A percentile compares a stretch with the other conserved stretches of the same genome.
Conservation (phyloP, 2,888 invertebrate genomes). For the Epistrophe eligans region DNA sequence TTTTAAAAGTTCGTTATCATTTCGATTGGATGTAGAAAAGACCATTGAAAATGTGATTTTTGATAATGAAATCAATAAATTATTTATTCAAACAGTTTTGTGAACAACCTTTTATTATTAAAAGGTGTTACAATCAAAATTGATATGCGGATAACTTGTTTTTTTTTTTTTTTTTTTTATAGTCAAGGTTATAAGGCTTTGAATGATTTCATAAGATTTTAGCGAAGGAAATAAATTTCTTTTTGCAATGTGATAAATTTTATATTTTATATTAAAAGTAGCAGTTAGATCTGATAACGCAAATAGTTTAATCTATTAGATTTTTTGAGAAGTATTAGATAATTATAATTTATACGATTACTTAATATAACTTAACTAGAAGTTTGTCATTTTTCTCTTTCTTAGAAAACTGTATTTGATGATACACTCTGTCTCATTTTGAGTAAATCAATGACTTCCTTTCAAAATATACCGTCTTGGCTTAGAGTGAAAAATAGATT, state of each 20-base stretch:
- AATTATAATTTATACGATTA: too few relatives aligned
- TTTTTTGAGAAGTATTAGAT: neutral
- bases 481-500: too few relatives aligned
- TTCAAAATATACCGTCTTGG: too few relatives aligned
- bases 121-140: slow-evolving; percentile 26
- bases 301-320: too few relatives aligned
- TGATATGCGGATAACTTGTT: slow-evolving; percentile 21
- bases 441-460: too few relatives aligned
- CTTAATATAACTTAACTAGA: too few relatives aligned
- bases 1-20: slow-evolving; percentile 23
- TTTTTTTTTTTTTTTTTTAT: neutral
- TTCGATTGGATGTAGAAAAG: neutral
- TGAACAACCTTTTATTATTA: neutral
- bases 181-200: neutral
- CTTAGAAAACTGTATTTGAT: too few relatives aligned
- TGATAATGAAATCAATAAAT: slow-evolving; percentile 19
- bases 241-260: neutral
- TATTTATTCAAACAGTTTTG: slow-evolving; percentile 16
- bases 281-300: neutral
- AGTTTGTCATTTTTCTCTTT: too few relatives aligned
- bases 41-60: neutral
- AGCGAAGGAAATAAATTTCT: neutral
- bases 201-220: slow-evolving; percentile 2
- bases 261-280: neutral
- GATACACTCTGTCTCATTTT: too few relatives aligned